Base-by-base conservation (phyloP, 1,140 invertebrate species). In the Proales similis region DNA sequence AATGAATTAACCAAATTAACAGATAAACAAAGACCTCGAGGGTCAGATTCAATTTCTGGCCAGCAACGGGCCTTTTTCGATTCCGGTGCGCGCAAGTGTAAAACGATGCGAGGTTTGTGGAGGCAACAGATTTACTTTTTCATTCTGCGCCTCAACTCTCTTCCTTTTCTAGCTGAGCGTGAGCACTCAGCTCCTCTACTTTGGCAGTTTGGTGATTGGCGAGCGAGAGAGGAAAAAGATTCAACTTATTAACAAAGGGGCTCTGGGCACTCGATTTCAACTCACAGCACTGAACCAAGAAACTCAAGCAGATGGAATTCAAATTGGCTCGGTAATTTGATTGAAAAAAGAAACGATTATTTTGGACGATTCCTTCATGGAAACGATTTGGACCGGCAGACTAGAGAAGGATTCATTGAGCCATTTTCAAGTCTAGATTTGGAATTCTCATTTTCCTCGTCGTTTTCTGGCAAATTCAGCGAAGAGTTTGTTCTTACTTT, bases 61-160 rank as follows among this genome's bases (percentile, higher is more conserved):
- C 11, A 72, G 75, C 67, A 75, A 73, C 38, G 73, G 74, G 2
- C 69, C 70, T 17, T 75, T 77, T 63, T 65, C 68, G 11, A 70
- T 77, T 51, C 73, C 73, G 17, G 66, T 77, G 2, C 63, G 64
- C 45, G 74, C 72, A 66, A 71, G 68, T n/a, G 75, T 72, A 20
- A 77, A 75, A 67, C 75, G 75, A 66, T 75, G 74, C 70, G 70
- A 73, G 65, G 74, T 76, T 68, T 70, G 69, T 70, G 51, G 24
- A 3, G 48, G 19, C 20, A 2, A 17, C 1, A 20, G 26, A 46
- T 9, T 9, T n/a, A n/a, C n/a, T n/a, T n/a, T n/a, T n/a, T n/a
- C n/a, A n/a, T n/a, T n/a, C n/a, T n/a, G n/a, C n/a, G n/a, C n/a
- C n/a, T n/a, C n/a, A n/a, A 39, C 27, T 64, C 12, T 11, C 12